Base-by-base conservation (phyloP, 2,888 invertebrate species). In the Copidosoma aretas region DNA sequence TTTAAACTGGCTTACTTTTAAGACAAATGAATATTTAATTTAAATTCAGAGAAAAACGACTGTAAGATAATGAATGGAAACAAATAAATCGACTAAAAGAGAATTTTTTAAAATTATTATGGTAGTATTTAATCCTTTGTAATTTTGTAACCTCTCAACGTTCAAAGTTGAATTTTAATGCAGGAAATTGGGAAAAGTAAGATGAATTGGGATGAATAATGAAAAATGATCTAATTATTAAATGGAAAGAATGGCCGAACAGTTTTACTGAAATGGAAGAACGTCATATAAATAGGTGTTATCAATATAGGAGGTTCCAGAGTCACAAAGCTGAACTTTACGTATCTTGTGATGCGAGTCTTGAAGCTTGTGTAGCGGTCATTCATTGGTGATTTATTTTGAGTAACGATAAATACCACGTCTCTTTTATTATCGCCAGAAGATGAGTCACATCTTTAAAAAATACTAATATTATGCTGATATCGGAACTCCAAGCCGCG, bases 81-180 rank as follows among this genome's bases (percentile, higher is more conserved):
- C 32, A 32, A 8, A 8, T n/a, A 32, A 32, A 32, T 8, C 32
- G 8, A 32, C 3, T 32, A 32, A 32, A 8, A n/a, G 57, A 8
- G 58, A 64, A 39, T 57, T 64, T 24, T 22, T 57, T 3, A 10
- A 56, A 1, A 15, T 63, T 1, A 49, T 56, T 1, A 57, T 62
- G 62, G 53, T 56, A 25, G 32, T 63, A 1, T 63, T 10, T 32
- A 8, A 32, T 32, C 32, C 32, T 32, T 32, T 32, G 32, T n/a
- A 8, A 8, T 32, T 32, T 32, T 32, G 4, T 32, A 32, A 32
- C 32, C 32, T 32, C 32, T 32, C 8, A 32, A 3, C 8, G 8
- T 49, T n/a, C 32, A 46, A 56, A 46, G 56, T 3, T 1, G 32
- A 12, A 56, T 63, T 0, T 25, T 49, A 14, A 63, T 63, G 56